These are phyloP conservation scores for Bombus waltoni DNA, from an alignment of 1,140 invertebrate species.

Conservation along the genomic window DNA sequence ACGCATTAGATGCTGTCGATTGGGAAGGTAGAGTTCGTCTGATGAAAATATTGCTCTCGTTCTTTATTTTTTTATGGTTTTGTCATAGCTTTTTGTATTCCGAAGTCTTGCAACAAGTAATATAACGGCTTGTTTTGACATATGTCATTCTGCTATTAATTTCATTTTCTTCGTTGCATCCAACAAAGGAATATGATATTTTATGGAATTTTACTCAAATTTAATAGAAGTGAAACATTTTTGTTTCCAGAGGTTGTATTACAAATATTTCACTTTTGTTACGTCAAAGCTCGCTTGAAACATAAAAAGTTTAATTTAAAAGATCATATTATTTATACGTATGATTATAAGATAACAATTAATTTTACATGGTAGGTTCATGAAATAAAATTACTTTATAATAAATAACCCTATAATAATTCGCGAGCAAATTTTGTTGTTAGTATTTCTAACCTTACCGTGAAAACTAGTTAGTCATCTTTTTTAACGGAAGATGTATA, in stretches of 20 bases:
- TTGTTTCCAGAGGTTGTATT: not conserved
- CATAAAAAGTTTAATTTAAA: not conserved
- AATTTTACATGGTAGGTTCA: not conserved
- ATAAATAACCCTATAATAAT: not conserved
- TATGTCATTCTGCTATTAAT: conserved; percentile 1
- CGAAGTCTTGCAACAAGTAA: conserved; percentile 5
- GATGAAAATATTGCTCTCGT: not conserved
- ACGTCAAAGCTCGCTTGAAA: not conserved
- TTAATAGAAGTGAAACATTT: not conserved
- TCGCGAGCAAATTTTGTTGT: not conserved
- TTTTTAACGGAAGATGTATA: too few species aligned
- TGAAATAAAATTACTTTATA: not conserved
- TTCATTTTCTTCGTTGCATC: not conserved
- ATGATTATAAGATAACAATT: not conserved
- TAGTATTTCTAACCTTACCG: conserved; percentile 16
- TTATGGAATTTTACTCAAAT: too few species aligned
- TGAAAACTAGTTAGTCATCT: not conserved
- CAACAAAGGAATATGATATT: not conserved
- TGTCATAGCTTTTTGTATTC: not conserved
- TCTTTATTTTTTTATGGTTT: not conserved
- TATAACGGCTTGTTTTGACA: conserved; percentile 31
- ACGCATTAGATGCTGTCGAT: conserved; percentile 55
- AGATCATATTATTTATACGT: not conserved
- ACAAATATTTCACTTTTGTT: not conserved
- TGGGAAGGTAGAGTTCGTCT: conserved; percentile 65